Percentiles rank a stretch among this genome's conserved stretches.
Conservation (phyloP, 2,888 invertebrate genomes). For the Drosophila cognata region DNA sequence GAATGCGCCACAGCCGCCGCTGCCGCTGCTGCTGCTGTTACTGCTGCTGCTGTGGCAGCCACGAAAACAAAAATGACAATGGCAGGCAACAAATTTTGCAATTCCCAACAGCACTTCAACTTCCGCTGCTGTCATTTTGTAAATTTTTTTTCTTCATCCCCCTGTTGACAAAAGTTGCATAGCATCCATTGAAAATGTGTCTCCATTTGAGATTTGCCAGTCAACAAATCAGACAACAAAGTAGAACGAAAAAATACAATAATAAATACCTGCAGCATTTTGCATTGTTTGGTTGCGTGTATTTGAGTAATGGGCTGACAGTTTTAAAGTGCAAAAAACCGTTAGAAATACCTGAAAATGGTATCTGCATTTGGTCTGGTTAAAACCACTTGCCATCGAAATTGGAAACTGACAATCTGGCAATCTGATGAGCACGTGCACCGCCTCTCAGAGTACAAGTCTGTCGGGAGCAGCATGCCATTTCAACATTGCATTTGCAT, state of each 20-base stretch:
- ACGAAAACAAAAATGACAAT: constrained; percentile 78
- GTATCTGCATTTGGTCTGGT: constrained; percentile 33
- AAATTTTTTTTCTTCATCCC: constrained; percentile 10
- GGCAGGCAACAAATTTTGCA: constrained; percentile 80
- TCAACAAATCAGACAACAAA: constrained; percentile 34
- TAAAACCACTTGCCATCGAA: constrained; percentile 34
- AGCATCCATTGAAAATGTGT: constrained; percentile 73
- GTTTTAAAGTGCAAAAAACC: constrained; percentile 53
- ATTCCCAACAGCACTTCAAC: constrained; percentile 80
- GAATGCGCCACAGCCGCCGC: constrained; percentile 57
- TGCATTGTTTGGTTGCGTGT: constrained; percentile 25
- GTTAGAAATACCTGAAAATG: constrained; percentile 28
- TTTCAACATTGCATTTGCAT: constrained; percentile 52
- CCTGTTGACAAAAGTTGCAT: constrained; percentile 55
- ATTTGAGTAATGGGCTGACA: constrained; percentile 39
- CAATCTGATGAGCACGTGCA: constrained; percentile 46
- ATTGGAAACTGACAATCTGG: constrained; percentile 40
- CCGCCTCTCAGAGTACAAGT: constrained; percentile 23
- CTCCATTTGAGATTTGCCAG: constrained; percentile 76
- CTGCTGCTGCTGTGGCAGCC: constrained; percentile 9
- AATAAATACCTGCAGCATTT: constrained; percentile 54
- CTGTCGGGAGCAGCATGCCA: constrained; percentile 21
- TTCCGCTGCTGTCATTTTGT: constrained; percentile 66
- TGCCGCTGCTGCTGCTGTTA: constrained; percentile 12
- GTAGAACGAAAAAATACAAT: constrained; percentile 11